phyloP scores from a whole-genome alignment of 2,888 invertebrate species.

The Therioaphis trifolii region DNA sequence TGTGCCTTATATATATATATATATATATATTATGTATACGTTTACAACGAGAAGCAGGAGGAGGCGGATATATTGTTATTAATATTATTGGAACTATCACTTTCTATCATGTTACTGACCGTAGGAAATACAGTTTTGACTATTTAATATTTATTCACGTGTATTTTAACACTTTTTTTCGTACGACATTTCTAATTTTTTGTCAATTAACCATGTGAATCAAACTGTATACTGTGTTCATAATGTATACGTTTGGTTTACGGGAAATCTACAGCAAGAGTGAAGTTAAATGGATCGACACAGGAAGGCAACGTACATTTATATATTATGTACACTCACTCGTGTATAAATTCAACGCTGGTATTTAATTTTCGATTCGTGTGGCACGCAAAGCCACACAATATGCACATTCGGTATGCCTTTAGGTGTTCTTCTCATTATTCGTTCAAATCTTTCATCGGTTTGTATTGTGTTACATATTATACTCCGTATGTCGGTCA shows the following conservation, averaged over 20 bases:
- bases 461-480: not conserved
- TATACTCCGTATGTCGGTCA: not conserved
- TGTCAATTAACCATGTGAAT: no score
- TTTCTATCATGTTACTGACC: conserved; percentile 30
- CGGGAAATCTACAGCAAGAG: no score
- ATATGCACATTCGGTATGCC: not conserved
- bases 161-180: no score
- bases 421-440: not conserved
- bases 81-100: conserved; percentile 34
- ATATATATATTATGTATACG: no score
- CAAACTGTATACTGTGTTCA: no score
- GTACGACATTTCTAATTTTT: no score
- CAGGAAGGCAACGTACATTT: not conserved
- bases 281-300: no score
- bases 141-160: conserved; percentile 2
- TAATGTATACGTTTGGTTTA: no score
- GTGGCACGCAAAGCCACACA: no score
- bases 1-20: not conserved
- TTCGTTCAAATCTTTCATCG: not conserved
- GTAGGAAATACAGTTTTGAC: conserved; percentile 36
- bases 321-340: no score
- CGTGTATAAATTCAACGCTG: not conserved
- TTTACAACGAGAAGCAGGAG: conserved; percentile 8
- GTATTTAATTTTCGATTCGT: not conserved
- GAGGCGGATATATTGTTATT: no score